A percentile compares a stretch with the other conserved stretches of the same genome.
Conservation (phyloP, 2,113 vertebrate species). For the Melanotaenia duboulayi region DNA sequence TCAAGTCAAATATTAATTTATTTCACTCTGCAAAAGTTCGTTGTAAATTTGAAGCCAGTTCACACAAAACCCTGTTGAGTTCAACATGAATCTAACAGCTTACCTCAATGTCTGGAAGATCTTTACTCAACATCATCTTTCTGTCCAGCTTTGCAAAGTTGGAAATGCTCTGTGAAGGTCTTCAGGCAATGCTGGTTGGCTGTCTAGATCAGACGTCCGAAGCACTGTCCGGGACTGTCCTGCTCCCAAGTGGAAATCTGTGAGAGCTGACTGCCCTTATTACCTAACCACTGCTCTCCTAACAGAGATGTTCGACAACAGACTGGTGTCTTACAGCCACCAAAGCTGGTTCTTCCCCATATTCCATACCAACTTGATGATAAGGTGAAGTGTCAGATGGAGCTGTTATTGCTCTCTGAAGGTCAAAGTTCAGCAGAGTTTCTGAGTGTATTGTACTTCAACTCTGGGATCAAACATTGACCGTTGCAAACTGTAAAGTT, state of each 20-base stretch:
- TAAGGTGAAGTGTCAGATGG: not conserved
- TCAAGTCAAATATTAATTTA: not conserved
- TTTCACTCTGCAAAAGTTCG: no score
- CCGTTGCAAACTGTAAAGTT: not conserved
- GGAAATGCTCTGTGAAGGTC: not conserved
- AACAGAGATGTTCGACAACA: not conserved
- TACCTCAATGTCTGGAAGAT: constrained; percentile 81
- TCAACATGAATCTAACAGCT: constrained; percentile 6
- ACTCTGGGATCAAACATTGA: constrained; percentile 19
- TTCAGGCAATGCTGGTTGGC: not conserved
- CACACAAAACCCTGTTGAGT: not conserved
- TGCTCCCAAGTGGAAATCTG: not conserved
- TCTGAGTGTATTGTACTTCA: constrained; percentile 14
- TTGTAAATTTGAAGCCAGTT: no score
- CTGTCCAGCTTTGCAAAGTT: not conserved
- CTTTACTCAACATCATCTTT: constrained; percentile 76
- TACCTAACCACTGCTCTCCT: not conserved
- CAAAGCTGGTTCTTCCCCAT: not conserved
- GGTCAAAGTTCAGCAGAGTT: constrained; percentile 34
- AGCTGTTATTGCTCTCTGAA: not conserved
- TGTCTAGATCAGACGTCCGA: constrained; percentile 44
- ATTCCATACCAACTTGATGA: not conserved
- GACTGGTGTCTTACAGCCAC: not conserved
- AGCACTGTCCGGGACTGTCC: constrained; percentile 59
- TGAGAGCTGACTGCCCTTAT: not conserved